A percentile compares a stretch with the other conserved stretches of the same genome.
Conservation (phyloP, 2,888 invertebrate species). For the Rhagonycha fulva region DNA sequence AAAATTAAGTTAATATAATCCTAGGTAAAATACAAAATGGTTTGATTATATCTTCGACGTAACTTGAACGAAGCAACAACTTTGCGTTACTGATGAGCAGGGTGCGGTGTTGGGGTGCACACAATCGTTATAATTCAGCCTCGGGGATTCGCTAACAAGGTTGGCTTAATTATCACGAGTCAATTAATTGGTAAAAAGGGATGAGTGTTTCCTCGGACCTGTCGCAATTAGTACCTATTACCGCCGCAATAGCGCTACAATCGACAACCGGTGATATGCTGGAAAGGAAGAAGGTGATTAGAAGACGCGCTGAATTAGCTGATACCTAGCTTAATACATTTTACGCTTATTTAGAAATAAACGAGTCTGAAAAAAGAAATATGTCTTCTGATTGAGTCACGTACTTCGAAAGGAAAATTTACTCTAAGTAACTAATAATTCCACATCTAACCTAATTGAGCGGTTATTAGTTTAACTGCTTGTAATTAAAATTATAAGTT, state of each 20-base stretch:
- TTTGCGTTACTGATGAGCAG: constrained; percentile 21
- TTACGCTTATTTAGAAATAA: constrained; percentile 19
- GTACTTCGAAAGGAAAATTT: not conserved
- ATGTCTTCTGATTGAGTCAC: constrained; percentile 18
- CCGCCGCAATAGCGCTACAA: constrained; percentile 40
- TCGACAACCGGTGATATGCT: constrained; percentile 37
- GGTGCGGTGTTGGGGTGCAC: constrained; percentile 29
- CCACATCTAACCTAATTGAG: not conserved
- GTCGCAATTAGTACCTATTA: constrained; percentile 50
- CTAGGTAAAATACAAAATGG: not conserved
- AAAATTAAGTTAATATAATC: not conserved
- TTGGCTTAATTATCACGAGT: constrained; percentile 54
- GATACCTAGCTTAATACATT: constrained; percentile 21
- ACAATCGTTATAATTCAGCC: constrained; percentile 45
- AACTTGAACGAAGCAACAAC: constrained; percentile 23
- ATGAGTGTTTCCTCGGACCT: constrained; percentile 43
- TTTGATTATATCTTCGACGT: constrained; percentile 14
- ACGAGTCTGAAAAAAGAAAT: constrained; percentile 11
- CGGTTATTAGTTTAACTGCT: not conserved
- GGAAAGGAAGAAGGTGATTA: constrained; percentile 29
- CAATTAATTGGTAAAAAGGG: constrained; percentile 53
- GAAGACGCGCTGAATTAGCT: constrained; percentile 27
- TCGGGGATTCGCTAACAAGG: constrained; percentile 46
- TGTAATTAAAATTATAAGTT: not conserved
- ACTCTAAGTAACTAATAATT: not conserved